Base-by-base conservation (phyloP, 2,797 vertebrate species). In the Tachyglossus aculeatus region DNA sequence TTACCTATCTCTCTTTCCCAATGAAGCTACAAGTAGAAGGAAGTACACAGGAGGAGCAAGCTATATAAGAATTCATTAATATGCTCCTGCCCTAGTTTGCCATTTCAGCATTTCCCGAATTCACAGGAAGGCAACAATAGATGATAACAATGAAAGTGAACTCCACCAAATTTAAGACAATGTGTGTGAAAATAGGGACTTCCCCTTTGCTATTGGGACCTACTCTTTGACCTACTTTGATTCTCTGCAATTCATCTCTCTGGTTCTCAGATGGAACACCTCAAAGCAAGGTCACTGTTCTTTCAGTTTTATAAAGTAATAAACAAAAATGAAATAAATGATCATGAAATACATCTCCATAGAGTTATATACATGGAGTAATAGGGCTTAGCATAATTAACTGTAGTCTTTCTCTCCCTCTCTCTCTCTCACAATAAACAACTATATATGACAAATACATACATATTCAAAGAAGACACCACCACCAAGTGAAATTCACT, bases 141-240 rank as follows among this genome's bases (percentile, higher is more conserved):
- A 75, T 45, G 34, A 12, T 51, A 89, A 90, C 88, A 92, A 92
- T 88, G 86, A 81, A 85, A 78, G 55, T 58, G 22, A 87, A 73
- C 79, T 88, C 86, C 83, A 80, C 83, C 77, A 91, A 84, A 83
- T 51, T 72, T 67, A 74, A 84, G 71, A 89, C 87, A 88, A 87
- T 67, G 33, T 19, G 31, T 2, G 41, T 70, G 73, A 68, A 64
- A 69, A 47, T 54, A 78, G 80, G 81, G 85, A 90, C 82, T 86
- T 91, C 83, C 87, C 74, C 71, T 88, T 79, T 77, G 61, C 62
- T 56, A 16, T 25, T 32, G 47, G 19, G 18, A 11, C 16, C 39
- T 65, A 78, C 44, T 68, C 74, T 69, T 34, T 69, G 61, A 81
- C 68, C 63, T 71, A 75, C 45, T 71, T 73, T 62, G 54, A 18